Conservation (phyloP, 2,888 invertebrate species). For the Dryobotodes eremita region DNA sequence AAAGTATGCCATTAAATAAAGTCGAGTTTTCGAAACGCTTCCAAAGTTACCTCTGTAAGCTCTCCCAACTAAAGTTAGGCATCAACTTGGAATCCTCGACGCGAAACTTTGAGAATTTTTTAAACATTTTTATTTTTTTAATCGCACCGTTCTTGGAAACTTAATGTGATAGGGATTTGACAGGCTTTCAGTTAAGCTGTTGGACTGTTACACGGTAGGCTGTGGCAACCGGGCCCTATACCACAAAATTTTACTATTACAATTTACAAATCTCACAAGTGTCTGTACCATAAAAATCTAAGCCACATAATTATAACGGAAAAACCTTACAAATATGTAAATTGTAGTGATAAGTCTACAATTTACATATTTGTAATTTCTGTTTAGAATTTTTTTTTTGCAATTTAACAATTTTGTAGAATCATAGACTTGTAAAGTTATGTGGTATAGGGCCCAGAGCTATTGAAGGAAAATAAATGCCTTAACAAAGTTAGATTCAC, state of each 20-base stretch:
- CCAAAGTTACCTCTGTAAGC: slow-evolving; percentile 79
- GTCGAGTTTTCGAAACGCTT: slow-evolving; percentile 75
- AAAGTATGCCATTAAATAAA: slow-evolving; percentile 80
- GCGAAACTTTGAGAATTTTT: slow-evolving; percentile 80
- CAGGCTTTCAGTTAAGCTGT: slow-evolving; percentile 60
- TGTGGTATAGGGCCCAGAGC: neutral
- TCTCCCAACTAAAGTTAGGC: slow-evolving; percentile 75
- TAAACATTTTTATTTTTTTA: slow-evolving; percentile 83
- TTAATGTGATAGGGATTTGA: slow-evolving; percentile 72
- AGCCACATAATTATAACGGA: too few species aligned
- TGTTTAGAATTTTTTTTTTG: too few species aligned
- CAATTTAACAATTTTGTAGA: too few species aligned
- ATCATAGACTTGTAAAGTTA: too few species aligned
- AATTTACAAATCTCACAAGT: too few species aligned
- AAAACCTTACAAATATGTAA: too few species aligned
- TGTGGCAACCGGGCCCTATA: neutral
- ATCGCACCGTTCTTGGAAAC: slow-evolving; percentile 71
- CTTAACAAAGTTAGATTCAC: neutral
- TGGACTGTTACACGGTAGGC: slow-evolving; percentile 28
- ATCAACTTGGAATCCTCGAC: slow-evolving; percentile 75
- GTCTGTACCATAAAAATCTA: too few species aligned
- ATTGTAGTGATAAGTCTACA: too few species aligned
- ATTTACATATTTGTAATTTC: too few species aligned
- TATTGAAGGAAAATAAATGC: slow-evolving; percentile 4
- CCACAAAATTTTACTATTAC: too few species aligned